Evolutionary conservation across 2,113 vertebrate genomes (phyloP).

Genomic region (Megaptera novaeangliae): DNA sequence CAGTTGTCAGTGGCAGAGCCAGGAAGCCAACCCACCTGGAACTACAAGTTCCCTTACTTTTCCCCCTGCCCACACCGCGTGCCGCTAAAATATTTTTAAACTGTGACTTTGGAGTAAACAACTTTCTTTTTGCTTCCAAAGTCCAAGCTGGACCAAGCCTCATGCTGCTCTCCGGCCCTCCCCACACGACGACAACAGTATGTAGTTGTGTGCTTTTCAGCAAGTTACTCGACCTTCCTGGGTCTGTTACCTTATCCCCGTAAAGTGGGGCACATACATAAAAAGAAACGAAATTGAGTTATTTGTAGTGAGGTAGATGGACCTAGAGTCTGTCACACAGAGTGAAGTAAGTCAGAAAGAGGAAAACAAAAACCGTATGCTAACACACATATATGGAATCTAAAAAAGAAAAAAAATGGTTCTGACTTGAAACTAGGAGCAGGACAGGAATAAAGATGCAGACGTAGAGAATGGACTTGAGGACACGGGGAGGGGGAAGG

Average conservation of each 20-base stretch:
- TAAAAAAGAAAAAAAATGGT: no score
- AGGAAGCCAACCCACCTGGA: background rate
- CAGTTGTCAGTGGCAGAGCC: background rate
- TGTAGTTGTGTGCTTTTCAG: conserved; percentile 34
- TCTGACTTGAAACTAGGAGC: no score
- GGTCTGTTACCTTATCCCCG: background rate
- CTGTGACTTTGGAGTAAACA: conserved; percentile 52
- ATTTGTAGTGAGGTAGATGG: no score
- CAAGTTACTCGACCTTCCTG: conserved; percentile 2
- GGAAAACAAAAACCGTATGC: no score
- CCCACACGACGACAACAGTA: background rate
- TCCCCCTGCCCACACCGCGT: background rate
- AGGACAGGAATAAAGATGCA: no score
- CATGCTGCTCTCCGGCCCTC: background rate
- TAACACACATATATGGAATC: no score
- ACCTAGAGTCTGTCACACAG: no score
- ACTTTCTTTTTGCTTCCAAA: conserved; percentile 47
- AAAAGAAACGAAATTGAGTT: no score
- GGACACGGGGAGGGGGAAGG: no score
- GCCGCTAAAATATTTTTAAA: conserved; percentile 50
- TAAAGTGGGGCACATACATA: background rate
- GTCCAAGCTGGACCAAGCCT: conserved; percentile 28
- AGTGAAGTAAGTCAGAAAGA: no score
- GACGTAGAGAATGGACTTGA: no score
- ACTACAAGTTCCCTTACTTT: conserved; percentile 26